These are phyloP conservation scores for Drosophila hydei DNA, from an alignment of 1,140 invertebrate species.

Conservation along the genomic window DNA sequence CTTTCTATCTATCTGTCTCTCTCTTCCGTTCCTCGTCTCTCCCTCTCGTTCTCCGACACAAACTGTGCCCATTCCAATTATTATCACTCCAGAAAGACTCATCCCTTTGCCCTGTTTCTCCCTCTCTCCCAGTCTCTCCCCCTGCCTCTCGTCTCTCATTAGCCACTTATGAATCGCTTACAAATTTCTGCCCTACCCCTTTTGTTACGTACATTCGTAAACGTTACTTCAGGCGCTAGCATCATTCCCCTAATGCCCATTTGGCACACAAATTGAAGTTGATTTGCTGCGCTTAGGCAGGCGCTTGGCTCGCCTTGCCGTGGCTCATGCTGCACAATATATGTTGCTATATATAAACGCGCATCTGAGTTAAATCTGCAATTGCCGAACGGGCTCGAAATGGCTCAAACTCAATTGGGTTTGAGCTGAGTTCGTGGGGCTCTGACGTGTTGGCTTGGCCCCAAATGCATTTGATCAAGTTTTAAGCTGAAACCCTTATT, in stretches of 20 bases:
- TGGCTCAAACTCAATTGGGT: no score
- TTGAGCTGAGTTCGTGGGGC: no score
- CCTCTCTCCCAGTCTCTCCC: no score
- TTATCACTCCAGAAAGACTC: no score
- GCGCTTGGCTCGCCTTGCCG: no score
- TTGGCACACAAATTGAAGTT: neutral
- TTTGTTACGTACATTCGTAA: constrained; percentile 2
- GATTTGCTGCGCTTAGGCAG: neutral
- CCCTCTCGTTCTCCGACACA: no score
- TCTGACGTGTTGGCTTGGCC: neutral
- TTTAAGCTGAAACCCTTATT: constrained; percentile 69
- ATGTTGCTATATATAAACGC: neutral
- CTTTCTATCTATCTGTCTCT: no score
- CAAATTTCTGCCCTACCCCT: neutral
- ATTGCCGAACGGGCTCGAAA: constrained; percentile 9
- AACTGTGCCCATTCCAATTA: no score
- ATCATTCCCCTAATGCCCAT: neutral
- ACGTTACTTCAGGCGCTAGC: neutral
- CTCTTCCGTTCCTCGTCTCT: no score
- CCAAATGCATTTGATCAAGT: constrained; percentile 36
- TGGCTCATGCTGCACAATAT: neutral
- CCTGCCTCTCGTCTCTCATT: no score
- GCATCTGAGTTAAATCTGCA: constrained; percentile 5
- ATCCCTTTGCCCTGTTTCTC: no score
- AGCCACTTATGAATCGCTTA: neutral